Evolutionary conservation across 2,113 vertebrate species (phyloP).

Genomic region (Gobio gobio): DNA sequence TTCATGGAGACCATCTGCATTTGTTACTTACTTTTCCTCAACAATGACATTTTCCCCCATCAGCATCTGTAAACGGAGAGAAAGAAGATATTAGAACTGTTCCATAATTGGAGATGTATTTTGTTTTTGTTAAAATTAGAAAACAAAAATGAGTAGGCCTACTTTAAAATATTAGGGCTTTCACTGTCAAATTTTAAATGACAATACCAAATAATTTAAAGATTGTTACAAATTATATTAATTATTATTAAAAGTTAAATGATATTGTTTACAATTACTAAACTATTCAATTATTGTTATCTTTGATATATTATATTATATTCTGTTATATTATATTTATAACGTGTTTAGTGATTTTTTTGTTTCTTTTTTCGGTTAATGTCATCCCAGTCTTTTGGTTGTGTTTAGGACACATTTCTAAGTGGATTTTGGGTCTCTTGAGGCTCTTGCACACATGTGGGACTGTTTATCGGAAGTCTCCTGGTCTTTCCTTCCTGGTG

Average conservation of each 20-base stretch:
- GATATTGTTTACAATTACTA: too few relatives aligned
- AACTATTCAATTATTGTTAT: too few relatives aligned
- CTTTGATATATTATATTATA: too few relatives aligned
- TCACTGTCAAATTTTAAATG: background rate
- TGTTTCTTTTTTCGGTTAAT: background rate
- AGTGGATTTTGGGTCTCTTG: background rate
- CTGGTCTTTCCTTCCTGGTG: conserved; percentile 48
- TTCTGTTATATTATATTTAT: too few relatives aligned
- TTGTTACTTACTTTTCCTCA: conserved; percentile 86
- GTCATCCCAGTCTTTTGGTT: background rate
- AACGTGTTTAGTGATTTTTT: too few relatives aligned
- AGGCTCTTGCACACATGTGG: conserved; percentile 56
- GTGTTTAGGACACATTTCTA: background rate
- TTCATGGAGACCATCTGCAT: background rate
- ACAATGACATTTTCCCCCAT: conserved; percentile 83
- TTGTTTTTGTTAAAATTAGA: background rate
- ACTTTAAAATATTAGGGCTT: background rate
- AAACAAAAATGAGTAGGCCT: background rate
- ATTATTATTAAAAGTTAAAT: too few relatives aligned
- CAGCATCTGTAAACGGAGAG: conserved; percentile 63
- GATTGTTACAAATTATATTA: too few relatives aligned
- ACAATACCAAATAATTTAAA: too few relatives aligned
- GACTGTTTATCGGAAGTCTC: conserved; percentile 44
- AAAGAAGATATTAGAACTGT: background rate
- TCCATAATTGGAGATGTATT: background rate